A percentile compares a stretch with the other conserved stretches of the same genome.
Conservation (phyloP, 2,888 invertebrate genomes). For the Callyntrura sp. region DNA sequence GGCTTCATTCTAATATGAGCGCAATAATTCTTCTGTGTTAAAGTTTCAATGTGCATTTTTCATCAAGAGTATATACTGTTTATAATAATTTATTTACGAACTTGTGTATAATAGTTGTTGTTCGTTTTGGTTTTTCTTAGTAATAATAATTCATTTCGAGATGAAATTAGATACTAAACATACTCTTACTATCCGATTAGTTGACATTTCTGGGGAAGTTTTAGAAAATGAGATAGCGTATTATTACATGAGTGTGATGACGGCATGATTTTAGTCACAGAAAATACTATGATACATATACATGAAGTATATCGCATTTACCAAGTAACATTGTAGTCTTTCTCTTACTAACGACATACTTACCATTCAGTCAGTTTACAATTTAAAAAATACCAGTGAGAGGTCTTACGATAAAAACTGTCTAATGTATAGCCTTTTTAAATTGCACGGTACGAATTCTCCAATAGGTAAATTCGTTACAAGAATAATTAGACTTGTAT, state of each 20-base stretch:
- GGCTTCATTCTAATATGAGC: conserved; percentile 16
- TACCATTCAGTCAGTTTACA: background rate
- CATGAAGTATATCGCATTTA: conserved; percentile 33
- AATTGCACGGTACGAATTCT: background rate
- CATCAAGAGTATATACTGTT: conserved; percentile 54
- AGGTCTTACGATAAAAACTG: background rate
- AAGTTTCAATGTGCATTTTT: conserved; percentile 16
- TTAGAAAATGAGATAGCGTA: background rate
- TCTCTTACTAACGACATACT: conserved; percentile 64
- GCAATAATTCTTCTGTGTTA: conserved; percentile 39
- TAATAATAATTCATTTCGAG: conserved; percentile 31
- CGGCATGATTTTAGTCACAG: conserved; percentile 49
- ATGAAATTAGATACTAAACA: background rate
- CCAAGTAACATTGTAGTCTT: conserved; percentile 64
- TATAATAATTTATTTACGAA: conserved; percentile 45
- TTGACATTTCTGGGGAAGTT: background rate
- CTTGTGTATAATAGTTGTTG: conserved; percentile 5
- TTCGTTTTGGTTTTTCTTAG: conserved; percentile 44
- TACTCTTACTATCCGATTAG: conserved; percentile 5
- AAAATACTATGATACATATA: conserved; percentile 6
- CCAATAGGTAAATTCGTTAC: background rate
- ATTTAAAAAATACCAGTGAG: background rate
- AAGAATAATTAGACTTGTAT: conserved; percentile 8
- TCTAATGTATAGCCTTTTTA: background rate
- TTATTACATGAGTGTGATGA: background rate